Base-by-base conservation (phyloP, 2,113 vertebrate species). In the Phyllostomus hastatus region DNA sequence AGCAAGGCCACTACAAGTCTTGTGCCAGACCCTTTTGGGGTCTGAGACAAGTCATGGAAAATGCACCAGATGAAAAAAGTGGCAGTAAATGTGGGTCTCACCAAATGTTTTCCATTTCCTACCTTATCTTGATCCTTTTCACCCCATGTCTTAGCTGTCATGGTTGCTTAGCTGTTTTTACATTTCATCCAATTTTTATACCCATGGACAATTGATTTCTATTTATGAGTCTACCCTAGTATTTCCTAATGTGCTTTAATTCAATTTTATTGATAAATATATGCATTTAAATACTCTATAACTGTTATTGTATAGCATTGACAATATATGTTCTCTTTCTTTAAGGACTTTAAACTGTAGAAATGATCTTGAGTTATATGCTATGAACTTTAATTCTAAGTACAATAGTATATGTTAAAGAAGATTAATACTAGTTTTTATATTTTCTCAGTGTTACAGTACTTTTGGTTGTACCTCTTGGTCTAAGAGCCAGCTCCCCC, bases 381-480 rank as follows among this genome's bases (percentile, higher is more conserved):
- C n/a, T 79, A 50, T 10, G 17, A 84, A 84, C 10, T 76, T 8
- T 54, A 85, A 78, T 85, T 28, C 5, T 17, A 66, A 81, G 16
- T 15, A 43, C 3, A 79, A 5, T 64, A 61, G 57, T 48, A 59
- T 67, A 31, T 76, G 24, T 90, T 91, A 66, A 87, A 67, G 86
- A 94, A 66, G 2, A 81, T 46, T 89, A 73, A 52, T 64, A 31
- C 54, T 90, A 90, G 66, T 83, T 95, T 97, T 69, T 35, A 79
- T 89, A 35, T 88, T 96, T 96, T 97, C 66, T 91, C 79, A 52
- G 0, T 91, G 38, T 28, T 97, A 46, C 80, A 87, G 72, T 94
- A 43, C 26, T 75, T 97, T 96, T 76, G 38, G 91, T 96, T 98
- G 96, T 84, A 59, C 70, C 78, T 85, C 50, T 1, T 84, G 33